Conservation (phyloP, 2,113 vertebrate species). For the Pontoporia blainvillei region DNA sequence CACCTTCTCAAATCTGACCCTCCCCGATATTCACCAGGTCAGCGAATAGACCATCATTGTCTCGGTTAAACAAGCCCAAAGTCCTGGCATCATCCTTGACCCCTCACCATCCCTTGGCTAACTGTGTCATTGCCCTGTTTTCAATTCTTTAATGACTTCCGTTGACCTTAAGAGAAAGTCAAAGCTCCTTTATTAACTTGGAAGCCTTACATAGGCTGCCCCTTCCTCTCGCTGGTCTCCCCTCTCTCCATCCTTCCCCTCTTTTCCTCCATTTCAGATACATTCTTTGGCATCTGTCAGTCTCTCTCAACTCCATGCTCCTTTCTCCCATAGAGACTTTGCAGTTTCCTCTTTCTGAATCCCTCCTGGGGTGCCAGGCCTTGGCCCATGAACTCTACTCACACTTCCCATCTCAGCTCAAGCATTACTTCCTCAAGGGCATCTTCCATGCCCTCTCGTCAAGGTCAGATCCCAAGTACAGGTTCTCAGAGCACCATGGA, state of each 20-base stretch:
- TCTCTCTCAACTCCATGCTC: neutral
- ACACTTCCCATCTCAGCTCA: neutral
- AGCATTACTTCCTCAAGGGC: neutral
- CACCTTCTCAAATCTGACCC: neutral
- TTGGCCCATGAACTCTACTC: neutral
- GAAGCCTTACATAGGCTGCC: neutral
- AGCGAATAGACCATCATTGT: neutral
- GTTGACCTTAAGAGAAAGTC: neutral
- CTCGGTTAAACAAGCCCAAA: neutral
- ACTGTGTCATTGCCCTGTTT: neutral
- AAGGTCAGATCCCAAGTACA: neutral
- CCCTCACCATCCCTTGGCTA: too few relatives aligned
- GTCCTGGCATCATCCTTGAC: neutral
- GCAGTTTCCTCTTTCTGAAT: neutral
- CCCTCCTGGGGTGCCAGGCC: neutral
- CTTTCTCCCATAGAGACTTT: neutral
- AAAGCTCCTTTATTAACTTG: neutral
- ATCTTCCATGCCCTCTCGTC: too few relatives aligned
- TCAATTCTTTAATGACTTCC: neutral
- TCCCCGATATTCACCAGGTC: neutral
- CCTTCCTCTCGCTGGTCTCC: neutral
- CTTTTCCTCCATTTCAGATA: neutral
- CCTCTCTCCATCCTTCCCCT: neutral
- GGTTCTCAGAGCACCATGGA: neutral
- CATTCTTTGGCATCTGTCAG: too few relatives aligned